These are phyloP conservation scores for zebrafish (Danio rerio) DNA, from an alignment of 2,113 vertebrate species.

Conservation along the genomic window GRCz12tu NC_133194.1:38918001-38918500, in stretches of 20 bases:
- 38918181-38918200: slow-evolving; percentile 32
- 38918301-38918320: slow-evolving; percentile 35
- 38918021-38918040: not conserved
- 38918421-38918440: not conserved
- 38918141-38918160: not conserved
- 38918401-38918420: slow-evolving; percentile 16
- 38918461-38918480: slow-evolving; percentile 10
- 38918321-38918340: slow-evolving; percentile 52
- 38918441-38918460: not conserved
- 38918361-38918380: slow-evolving; percentile 22
- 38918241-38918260: slow-evolving; percentile 55
- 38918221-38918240: slow-evolving; percentile 42
- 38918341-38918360: slow-evolving; percentile 42
- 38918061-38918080: slow-evolving; percentile 32
- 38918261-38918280: slow-evolving; percentile 40
- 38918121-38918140: not conserved
- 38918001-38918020: not conserved
- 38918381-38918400: slow-evolving; percentile 16
- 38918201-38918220: slow-evolving; percentile 17
- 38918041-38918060: slow-evolving; percentile 20
- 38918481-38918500: slow-evolving; percentile 10
- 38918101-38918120: not conserved
- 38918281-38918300: slow-evolving; percentile 32
- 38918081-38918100: slow-evolving; percentile 3
- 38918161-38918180: slow-evolving; percentile 32